These are phyloP conservation scores for Phodopus roborovskii DNA, from an alignment of 2,113 vertebrate genomes.

Conservation along the genomic window DNA sequence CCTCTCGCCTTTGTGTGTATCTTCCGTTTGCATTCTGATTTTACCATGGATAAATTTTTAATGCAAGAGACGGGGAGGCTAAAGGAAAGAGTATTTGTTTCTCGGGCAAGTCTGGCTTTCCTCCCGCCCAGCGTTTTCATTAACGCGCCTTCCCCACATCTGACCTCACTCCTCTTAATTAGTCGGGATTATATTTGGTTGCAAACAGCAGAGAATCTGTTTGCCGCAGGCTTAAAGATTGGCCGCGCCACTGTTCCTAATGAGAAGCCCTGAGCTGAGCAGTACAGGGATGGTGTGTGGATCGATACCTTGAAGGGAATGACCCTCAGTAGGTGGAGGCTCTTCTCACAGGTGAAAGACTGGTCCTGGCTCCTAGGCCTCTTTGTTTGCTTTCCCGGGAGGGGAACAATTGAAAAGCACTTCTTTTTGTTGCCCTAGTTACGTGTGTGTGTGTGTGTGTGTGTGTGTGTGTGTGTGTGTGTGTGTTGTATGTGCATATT, in stretches of 20 bases:
- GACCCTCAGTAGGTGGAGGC: neutral
- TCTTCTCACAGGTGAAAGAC: neutral
- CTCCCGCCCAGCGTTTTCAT: neutral
- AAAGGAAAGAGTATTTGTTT: slow-evolving; percentile 46
- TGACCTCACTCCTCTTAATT: neutral
- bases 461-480: neutral
- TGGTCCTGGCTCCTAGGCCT: neutral
- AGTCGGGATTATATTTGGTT: neutral
- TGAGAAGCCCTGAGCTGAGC: neutral
- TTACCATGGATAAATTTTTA: slow-evolving; percentile 49
- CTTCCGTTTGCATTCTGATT: slow-evolving; percentile 41
- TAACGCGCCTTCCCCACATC: neutral
- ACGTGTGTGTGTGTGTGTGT: neutral
- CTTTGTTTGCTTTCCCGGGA: neutral
- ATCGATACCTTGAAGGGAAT: neutral
- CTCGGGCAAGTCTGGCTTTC: neutral
- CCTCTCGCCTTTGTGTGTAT: neutral
- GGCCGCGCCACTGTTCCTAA: neutral
- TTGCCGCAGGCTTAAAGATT: neutral
- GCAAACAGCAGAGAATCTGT: slow-evolving; percentile 19
- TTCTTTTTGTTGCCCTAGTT: neutral
- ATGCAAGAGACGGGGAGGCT: neutral
- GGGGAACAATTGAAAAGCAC: neutral
- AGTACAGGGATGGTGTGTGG: neutral
- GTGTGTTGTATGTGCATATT: no score